These are phyloP conservation scores for Salarias fasciatus DNA, from an alignment of 2,797 vertebrate genomes.

Conservation along the genomic window DNA sequence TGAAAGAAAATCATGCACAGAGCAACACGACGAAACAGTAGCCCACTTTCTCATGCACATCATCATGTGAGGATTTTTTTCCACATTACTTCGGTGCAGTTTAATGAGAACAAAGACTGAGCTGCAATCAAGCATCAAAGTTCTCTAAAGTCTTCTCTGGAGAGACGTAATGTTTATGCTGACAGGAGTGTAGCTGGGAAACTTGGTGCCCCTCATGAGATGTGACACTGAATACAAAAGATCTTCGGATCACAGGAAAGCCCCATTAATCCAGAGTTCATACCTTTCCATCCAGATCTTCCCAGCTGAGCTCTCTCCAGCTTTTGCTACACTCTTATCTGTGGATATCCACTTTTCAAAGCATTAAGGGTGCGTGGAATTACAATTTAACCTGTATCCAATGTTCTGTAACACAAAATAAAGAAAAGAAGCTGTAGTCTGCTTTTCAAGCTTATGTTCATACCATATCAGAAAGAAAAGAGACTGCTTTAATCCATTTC, in stretches of 20 bases:
- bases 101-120: neutral
- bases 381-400: constrained; percentile 1
- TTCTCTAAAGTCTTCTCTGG: constrained; percentile 16
- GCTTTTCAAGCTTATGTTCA: constrained; percentile 1
- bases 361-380: neutral
- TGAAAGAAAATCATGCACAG: too few relatives aligned
- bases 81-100: neutral
- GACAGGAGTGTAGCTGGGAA: constrained; percentile 27
- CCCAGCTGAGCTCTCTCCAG: constrained; percentile 11
- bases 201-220: constrained; percentile 40
- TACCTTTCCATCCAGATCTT: constrained; percentile 2
- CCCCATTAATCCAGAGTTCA: constrained; percentile 47
- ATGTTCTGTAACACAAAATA: neutral
- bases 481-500: constrained; percentile 19
- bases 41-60: too few relatives aligned
- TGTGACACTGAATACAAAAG: constrained; percentile 57
- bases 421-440: constrained; percentile 9
- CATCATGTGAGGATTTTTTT: too few relatives aligned
- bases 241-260: constrained; percentile 42
- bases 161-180: constrained; percentile 25
- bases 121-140: constrained; percentile 8
- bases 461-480: constrained; percentile 6
- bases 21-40: too few relatives aligned
- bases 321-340: constrained; percentile 14
- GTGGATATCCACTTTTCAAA: neutral